Conservation (phyloP, 2,797 vertebrate genomes). For the Sebastes vulpes region DNA sequence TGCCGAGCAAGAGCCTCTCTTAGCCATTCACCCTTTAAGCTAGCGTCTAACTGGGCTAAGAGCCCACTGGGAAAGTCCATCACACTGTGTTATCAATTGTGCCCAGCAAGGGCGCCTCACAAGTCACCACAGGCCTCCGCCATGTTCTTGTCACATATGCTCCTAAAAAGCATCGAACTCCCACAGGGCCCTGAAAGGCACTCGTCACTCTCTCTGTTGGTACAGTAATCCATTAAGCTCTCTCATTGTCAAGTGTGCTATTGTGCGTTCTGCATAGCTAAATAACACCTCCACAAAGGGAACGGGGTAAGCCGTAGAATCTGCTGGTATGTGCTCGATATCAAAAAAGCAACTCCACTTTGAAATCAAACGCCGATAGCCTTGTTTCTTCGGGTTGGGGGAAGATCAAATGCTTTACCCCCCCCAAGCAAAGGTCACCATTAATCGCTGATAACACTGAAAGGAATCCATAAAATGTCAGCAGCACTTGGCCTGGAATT, state of each 20-base stretch:
- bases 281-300: constrained; percentile 28
- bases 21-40: constrained; percentile 27
- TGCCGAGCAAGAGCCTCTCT: constrained; percentile 4
- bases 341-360: constrained; percentile 7
- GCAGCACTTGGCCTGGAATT: constrained; percentile 41
- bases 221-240: constrained; percentile 42
- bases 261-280: constrained; percentile 10
- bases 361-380: constrained; percentile 17
- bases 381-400: constrained; percentile 27
- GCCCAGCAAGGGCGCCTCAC: neutral
- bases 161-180: constrained; percentile 7
- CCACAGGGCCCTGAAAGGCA: constrained; percentile 1
- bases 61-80: constrained; percentile 37
- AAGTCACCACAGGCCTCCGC: constrained; percentile 15
- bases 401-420: constrained; percentile 38
- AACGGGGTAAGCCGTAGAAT: neutral
- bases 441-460: constrained; percentile 57
- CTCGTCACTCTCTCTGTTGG: constrained; percentile 9
- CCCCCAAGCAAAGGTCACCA: constrained; percentile 61
- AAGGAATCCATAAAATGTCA: constrained; percentile 71
- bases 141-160: constrained; percentile 14
- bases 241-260: constrained; percentile 8
- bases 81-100: constrained; percentile 17
- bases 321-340: neutral
- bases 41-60: constrained; percentile 15